Evolutionary conservation across 2,113 vertebrate genomes (phyloP).

Genomic region (Notechis scutatus): DNA sequence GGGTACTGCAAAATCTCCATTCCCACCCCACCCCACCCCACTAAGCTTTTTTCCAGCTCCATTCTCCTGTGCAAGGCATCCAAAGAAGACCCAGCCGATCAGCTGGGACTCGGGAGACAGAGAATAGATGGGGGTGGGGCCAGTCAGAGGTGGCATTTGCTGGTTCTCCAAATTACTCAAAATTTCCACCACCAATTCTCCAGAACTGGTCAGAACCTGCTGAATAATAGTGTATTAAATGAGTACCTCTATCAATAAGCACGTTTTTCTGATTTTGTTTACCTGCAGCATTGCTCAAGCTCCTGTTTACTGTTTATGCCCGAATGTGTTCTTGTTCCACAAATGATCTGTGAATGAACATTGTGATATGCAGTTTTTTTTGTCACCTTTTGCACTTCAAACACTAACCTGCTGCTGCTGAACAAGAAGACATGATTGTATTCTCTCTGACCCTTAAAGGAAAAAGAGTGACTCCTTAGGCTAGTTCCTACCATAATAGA

Average conservation of each 20-base stretch:
- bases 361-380: background rate
- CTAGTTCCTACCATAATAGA: slow-evolving; percentile 3
- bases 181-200: too few species aligned
- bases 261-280: background rate
- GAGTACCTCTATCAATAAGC: background rate
- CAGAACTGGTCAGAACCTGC: too few species aligned
- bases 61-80: too few species aligned
- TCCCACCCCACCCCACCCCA: too few species aligned
- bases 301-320: background rate
- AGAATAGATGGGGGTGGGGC: too few species aligned
- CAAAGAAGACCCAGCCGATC: too few species aligned
- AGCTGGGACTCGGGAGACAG: too few species aligned
- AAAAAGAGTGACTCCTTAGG: slow-evolving; percentile 1
- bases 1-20: too few species aligned
- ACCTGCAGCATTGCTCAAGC: background rate
- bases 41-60: too few species aligned
- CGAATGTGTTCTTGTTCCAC: background rate
- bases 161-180: too few species aligned
- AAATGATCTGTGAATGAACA: background rate
- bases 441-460: background rate
- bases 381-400: background rate
- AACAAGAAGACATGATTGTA: slow-evolving; percentile 3
- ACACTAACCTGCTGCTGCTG: slow-evolving; percentile 27
- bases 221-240: too few species aligned
- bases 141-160: too few species aligned